Evolutionary conservation across 2,113 vertebrate genomes (phyloP), one percentile per base, ranked within the genome.

Genomic region (Cygnus atratus): DNA sequence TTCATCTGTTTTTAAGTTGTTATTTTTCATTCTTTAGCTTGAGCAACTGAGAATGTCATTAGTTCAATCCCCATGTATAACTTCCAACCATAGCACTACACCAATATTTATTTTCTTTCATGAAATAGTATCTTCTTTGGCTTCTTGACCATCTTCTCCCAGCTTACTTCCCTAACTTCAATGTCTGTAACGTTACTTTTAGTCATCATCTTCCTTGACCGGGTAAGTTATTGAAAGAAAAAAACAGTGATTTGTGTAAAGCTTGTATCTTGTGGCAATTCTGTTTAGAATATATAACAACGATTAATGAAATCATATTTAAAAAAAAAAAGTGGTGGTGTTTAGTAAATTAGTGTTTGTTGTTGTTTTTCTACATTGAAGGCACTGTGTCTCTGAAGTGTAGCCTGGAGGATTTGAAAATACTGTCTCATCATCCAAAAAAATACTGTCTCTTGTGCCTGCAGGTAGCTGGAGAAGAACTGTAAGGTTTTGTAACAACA

Each of bases 21-120:
- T 95, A 41, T 48, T 96, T 92, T 87, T 87, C 82, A 79, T 74
- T 77, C 62, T 83, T 91, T 58, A 91, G 58, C 74, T 66, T 74
- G 54, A 89, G 63, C 33, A 50, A 33, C 66, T 62, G 58, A 75
- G 84, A 54, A 72, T 70, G 50, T 41, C 76, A 17, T 55, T 75
- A 82, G 61, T 78, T 91, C 52, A 80, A 1, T 35, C 24, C 10
- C 41, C 2, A 0, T 31, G 28, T 52, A 33, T 46, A 70, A 76
- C 74, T 76, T 90, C 58, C 67, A 97, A 31, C 71, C 67, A 41
- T 37, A 85, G 74, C 66, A 85, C 41, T 93, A 62, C 88, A 87
- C 18, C 11, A 65, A 25, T 87, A 81, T 91, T 92, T 95, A 39
- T 68, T 92, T 92, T 82, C 22, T 19, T 76, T 89, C 82, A 82